phyloP scores from a whole-genome alignment of 2,888 invertebrate genomes.

The Ichneumoninae sp. region DNA sequence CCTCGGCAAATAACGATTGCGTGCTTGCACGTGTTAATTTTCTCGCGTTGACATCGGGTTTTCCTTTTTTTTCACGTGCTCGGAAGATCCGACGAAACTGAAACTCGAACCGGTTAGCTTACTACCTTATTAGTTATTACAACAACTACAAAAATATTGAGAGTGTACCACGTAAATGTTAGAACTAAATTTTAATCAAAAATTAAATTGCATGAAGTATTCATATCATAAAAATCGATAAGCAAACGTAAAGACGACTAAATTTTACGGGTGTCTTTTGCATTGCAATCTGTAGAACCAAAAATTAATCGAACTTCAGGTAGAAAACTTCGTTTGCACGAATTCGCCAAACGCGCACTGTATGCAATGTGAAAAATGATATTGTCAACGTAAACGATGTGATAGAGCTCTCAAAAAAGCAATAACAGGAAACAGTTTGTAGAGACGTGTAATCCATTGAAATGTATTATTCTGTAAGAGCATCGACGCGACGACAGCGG shows the following conservation, averaged over 20 bases:
- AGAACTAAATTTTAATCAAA: no score
- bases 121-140: no score
- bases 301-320: not conserved
- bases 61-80: not conserved
- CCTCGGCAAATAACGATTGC: not conserved
- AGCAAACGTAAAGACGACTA: not conserved
- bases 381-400: not conserved
- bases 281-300: not conserved
- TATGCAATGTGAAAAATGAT: not conserved
- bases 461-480: slow-evolving; percentile 10
- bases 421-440: not conserved
- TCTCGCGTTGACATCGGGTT: not conserved
- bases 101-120: no score
- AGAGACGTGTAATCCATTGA: not conserved
- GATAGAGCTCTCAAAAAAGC: not conserved
- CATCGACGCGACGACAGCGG: not conserved
- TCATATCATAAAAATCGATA: no score
- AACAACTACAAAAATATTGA: no score
- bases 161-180: no score
- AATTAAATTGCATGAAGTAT: no score
- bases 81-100: no score
- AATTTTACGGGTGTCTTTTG: not conserved
- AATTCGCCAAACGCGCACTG: not conserved
- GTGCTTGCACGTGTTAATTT: not conserved
- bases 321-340: not conserved